Evolutionary conservation across 2,113 vertebrate genomes (phyloP), one percentile per base, ranked within the genome.

Genomic region (Psettodes erumei): DNA sequence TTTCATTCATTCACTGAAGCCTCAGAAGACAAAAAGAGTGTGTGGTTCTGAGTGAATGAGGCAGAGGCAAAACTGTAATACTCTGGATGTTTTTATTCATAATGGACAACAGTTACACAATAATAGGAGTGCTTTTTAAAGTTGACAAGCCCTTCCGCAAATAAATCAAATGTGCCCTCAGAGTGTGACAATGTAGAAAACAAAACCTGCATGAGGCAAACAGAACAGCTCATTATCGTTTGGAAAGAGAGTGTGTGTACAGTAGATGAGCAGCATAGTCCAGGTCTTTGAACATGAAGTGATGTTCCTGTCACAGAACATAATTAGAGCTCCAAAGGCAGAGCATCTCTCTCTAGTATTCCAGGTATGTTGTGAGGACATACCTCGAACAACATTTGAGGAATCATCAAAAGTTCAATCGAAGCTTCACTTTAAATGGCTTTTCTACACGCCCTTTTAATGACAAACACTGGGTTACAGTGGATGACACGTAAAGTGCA

Each of bases 261-360:
- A 62, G 66, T 42, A 33, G 53, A 87, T 75, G 83, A 86, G 65
- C 27, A 30, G 55, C 79, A 68, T 11, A 42, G 77, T 77, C 66
- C 40, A 3, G 51, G 15, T 78, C 83, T 89, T 83, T 89, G 82
- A 88, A 88, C 75, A 85, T 74, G 63, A 84, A 81, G 86, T 56
- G 77, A 79, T 85, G 79, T 71, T 60, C 35, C 78, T 71, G 85
- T 85, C 74, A 75, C 82, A 51, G 59, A 84, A 84, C 77, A 78
- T 89, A 91, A 93, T 94, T 93, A 91, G 71, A 76, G 76, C 86
- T 75, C 60, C 56, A 79, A 85, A 84, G 78, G 65, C 66, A 62
- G 77, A 61, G 51, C 18, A 9, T 40, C 58, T 75, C 58, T 59
- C 45, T 65, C 72, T 86, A 79, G 51, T 77, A 56, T 30, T 56